Evolutionary conservation across 2,797 vertebrate genomes (phyloP), one percentile per base, ranked within the genome.

Genomic region (Merluccius polli): DNA sequence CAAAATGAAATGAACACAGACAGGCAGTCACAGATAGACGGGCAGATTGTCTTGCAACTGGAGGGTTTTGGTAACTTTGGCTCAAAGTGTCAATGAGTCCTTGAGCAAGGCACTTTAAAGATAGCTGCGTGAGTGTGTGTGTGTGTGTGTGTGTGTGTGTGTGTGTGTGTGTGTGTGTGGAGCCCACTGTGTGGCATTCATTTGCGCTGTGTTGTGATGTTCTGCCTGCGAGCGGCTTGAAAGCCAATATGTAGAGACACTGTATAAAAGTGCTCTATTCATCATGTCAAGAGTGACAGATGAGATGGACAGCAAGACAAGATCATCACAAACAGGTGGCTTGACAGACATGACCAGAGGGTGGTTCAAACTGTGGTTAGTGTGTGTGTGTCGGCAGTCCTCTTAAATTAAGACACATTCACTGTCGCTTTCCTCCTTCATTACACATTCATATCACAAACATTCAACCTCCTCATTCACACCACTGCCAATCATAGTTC

Each of bases 151-250:
- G 65, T 30, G 65, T 67, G 65, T 30, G 24, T 29, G 63, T 67
- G 63, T 59, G 52, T n/a, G 52, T 59, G 52, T 59, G 52, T 79
- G 72, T 75, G 74, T 67, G 63, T 71, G 27, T 63, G 72, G 67
- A 67, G 63, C 68, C 84, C 78, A 77, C 76, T 80, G 59, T 24
- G 21, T 65, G 59, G 21, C 21, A 27, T 27, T 67, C n/a, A 11
- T 27, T n/a, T 67, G 24, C 29, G 63, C 27, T 67, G 24, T 67
- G 63, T 67, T 67, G 63, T 29, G 63, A 11, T 67, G n/a, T n/a
- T n/a, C n/a, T 67, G 52, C 2, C 44, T 48, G 16, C 18, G 18
- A 41, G 44, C 1, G 2, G 41, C 41, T 12, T 38, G 36, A 11
- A 38, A 44, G 12, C 41, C 16, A 12, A 12, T n/a, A 52, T 52